phyloP scores from a whole-genome alignment of 2,888 invertebrate species.

The Eumacrocentrus americanus region DNA sequence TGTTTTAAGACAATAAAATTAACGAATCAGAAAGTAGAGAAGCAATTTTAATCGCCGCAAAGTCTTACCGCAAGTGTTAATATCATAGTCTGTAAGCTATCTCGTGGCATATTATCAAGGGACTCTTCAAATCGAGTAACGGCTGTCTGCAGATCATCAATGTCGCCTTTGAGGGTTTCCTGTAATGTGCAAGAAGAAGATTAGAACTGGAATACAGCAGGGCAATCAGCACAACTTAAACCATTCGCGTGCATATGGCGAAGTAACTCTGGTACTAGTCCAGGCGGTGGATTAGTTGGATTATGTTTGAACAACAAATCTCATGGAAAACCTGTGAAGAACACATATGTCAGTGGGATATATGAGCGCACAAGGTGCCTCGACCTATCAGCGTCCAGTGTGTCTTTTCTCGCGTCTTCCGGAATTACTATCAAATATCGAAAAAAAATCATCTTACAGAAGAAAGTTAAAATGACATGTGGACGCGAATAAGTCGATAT shows the following conservation, averaged over 20 bases:
- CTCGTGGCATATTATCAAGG: conserved; percentile 72
- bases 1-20: conserved; percentile 47
- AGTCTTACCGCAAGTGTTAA: conserved; percentile 74
- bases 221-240: conserved; percentile 18
- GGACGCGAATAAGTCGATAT: conserved; percentile 21
- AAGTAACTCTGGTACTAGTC: conserved; percentile 33
- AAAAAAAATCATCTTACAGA: neutral
- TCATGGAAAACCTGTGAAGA: conserved; percentile 41
- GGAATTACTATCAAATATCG: conserved; percentile 1
- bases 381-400: conserved; percentile 29
- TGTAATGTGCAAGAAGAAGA: conserved; percentile 37
- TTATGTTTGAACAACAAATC: conserved; percentile 44
- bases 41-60: too few species aligned
- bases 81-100: conserved; percentile 76
- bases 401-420: conserved; percentile 22
- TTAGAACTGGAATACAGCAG: neutral
- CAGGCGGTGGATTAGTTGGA: conserved; percentile 42
- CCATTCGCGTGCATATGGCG: conserved; percentile 36
- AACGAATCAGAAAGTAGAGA: too few species aligned
- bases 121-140: conserved; percentile 72
- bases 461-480: conserved; percentile 20
- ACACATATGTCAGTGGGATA: conserved; percentile 22
- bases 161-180: conserved; percentile 64
- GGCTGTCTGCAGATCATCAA: conserved; percentile 73
- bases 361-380: neutral